Percentiles rank a stretch among this genome's conserved stretches.
phyloP scores from a whole-genome alignment of 2,888 invertebrate species.

The Heliconius ethilla region DNA sequence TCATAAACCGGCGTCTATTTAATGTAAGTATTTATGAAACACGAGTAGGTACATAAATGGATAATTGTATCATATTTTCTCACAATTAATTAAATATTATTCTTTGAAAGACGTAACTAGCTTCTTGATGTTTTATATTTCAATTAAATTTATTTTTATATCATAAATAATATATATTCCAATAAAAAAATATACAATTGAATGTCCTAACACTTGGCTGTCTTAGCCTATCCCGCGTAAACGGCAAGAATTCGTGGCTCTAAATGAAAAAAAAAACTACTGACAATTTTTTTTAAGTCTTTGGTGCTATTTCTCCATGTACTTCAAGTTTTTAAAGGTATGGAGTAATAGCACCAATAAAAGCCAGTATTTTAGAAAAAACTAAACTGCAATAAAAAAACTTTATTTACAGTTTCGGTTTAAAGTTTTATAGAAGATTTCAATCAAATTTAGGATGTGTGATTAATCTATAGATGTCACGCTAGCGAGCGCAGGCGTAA shows the following conservation, averaged over 20 bases:
- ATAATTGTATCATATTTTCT: constrained; percentile 1
- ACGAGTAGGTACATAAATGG: neutral
- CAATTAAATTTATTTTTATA: neutral
- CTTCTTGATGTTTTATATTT: neutral
- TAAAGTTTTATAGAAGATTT: too few relatives aligned
- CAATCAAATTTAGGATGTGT: neutral
- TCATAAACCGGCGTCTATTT: constrained; percentile 15
- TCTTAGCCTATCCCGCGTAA: too few relatives aligned
- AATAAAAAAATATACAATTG: neutral
- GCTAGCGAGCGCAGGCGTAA: neutral
- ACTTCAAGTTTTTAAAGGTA: too few relatives aligned
- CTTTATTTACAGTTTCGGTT: too few relatives aligned
- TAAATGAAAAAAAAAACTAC: too few relatives aligned
- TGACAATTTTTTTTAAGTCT: too few relatives aligned
- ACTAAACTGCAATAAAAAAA: too few relatives aligned
- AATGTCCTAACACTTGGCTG: too few relatives aligned
- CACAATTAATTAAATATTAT: neutral
- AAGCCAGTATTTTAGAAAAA: too few relatives aligned
- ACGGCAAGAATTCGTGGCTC: too few relatives aligned
- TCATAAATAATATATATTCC: neutral
- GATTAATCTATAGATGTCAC: neutral
- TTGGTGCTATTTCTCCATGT: too few relatives aligned
- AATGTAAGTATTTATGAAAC: constrained; percentile 12
- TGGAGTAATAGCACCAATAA: too few relatives aligned
- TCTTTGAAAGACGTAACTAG: neutral